These are phyloP conservation scores for Schrankia costaestrigalis DNA, from an alignment of 2,888 invertebrate species.

Conservation along the genomic window DNA sequence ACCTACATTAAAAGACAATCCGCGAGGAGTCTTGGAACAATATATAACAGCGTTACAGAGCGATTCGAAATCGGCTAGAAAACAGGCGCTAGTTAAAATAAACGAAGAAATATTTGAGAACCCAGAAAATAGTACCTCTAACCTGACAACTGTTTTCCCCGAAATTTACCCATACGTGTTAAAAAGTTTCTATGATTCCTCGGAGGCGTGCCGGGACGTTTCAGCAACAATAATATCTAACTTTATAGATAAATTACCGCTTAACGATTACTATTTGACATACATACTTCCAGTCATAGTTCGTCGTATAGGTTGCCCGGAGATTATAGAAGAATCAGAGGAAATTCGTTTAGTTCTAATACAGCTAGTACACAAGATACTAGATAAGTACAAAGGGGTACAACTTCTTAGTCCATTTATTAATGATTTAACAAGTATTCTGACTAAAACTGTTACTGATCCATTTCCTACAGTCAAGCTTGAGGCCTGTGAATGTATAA, in stretches of 20 bases:
- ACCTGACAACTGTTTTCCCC: slow-evolving; percentile 57
- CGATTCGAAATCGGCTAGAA: slow-evolving; percentile 81
- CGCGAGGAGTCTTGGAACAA: slow-evolving; percentile 55
- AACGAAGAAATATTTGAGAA: slow-evolving; percentile 70
- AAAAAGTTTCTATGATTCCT: slow-evolving; percentile 75
- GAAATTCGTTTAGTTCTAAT: slow-evolving; percentile 89
- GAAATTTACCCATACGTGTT: slow-evolving; percentile 65
- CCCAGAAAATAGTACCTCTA: slow-evolving; percentile 54
- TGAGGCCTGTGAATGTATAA: slow-evolving; percentile 86
- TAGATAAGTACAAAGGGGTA: slow-evolving; percentile 82
- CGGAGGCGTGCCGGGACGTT: slow-evolving; percentile 83
- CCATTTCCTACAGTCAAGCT: slow-evolving; percentile 90
- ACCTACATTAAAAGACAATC: slow-evolving; percentile 51
- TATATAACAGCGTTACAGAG: slow-evolving; percentile 75
- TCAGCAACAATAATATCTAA: slow-evolving; percentile 78
- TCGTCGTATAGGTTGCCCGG: slow-evolving; percentile 88
- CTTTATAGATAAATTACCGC: slow-evolving; percentile 80
- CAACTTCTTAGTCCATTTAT: slow-evolving; percentile 84
- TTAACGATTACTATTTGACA: slow-evolving; percentile 86
- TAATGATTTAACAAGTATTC: slow-evolving; percentile 87
- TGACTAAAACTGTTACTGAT: slow-evolving; percentile 87
- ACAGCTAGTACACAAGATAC: slow-evolving; percentile 82
- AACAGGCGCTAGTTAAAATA: slow-evolving; percentile 78
- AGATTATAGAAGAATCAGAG: slow-evolving; percentile 85
- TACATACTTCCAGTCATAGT: slow-evolving; percentile 88